Percentiles rank a stretch among this genome's conserved stretches.
These are phyloP conservation scores for Eupithecia inturbata DNA, from an alignment of 2,888 invertebrate genomes.

Conservation along the genomic window DNA sequence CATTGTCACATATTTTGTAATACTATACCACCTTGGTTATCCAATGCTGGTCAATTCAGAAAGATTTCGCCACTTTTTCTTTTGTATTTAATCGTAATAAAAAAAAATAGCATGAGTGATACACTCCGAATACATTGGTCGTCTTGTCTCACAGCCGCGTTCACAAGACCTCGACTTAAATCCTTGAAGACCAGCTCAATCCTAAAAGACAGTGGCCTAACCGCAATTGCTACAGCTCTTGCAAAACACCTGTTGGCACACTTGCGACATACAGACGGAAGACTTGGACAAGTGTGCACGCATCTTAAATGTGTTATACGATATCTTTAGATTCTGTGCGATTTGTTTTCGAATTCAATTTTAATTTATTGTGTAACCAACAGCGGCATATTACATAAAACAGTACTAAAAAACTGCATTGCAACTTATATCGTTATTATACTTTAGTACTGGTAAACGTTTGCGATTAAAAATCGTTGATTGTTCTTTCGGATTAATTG, in stretches of 20 bases:
- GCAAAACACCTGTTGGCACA: conserved; percentile 8
- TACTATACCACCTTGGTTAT: too few relatives aligned
- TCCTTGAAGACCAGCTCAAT: conserved; percentile 61
- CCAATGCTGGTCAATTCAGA: too few relatives aligned
- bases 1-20: too few relatives aligned
- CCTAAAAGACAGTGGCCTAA: conserved; percentile 11
- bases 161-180: conserved; percentile 56
- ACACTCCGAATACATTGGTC: background rate
- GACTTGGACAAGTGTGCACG: conserved; percentile 51
- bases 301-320: background rate
- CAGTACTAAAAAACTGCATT: background rate
- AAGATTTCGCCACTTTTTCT: too few relatives aligned
- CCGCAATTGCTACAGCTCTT: conserved; percentile 26
- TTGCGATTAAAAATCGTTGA: background rate
- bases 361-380: background rate
- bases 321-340: background rate
- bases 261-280: conserved; percentile 36
- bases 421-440: background rate
- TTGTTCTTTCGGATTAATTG: background rate
- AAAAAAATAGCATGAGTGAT: too few relatives aligned
- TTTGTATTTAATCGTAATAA: too few relatives aligned
- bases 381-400: background rate
- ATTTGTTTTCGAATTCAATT: background rate
- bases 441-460: background rate
- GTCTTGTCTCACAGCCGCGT: conserved; percentile 35